These are phyloP conservation scores for Campodea augens DNA, from an alignment of 1,140 invertebrate species.

Conservation along the genomic window DNA sequence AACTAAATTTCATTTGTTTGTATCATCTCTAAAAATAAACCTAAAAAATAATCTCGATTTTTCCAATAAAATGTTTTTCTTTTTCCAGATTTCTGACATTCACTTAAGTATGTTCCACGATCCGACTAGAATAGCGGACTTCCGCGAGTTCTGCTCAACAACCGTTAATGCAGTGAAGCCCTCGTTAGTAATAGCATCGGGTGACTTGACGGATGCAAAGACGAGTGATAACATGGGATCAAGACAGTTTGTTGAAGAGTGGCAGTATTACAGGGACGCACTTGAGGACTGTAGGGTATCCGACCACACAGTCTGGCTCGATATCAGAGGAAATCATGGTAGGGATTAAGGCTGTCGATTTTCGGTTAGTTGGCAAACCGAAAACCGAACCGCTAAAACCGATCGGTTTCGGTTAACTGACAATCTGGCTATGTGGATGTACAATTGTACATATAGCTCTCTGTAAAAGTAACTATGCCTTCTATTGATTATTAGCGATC, in stretches of 20 bases:
- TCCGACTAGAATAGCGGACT: slow-evolving; percentile 45
- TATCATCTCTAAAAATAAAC: too few relatives aligned
- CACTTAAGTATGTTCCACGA: slow-evolving; percentile 76
- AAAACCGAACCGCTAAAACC: too few relatives aligned
- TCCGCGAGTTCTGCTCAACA: slow-evolving; percentile 57
- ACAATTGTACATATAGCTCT: too few relatives aligned
- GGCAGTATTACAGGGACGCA: slow-evolving; percentile 55
- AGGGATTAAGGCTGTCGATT: too few relatives aligned
- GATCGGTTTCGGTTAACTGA: too few relatives aligned
- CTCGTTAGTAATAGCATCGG: slow-evolving; percentile 56
- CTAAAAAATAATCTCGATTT: too few relatives aligned
- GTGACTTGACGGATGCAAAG: slow-evolving; percentile 82
- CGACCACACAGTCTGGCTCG: slow-evolving; percentile 61
- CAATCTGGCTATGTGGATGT: too few relatives aligned
- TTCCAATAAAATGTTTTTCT: too few relatives aligned
- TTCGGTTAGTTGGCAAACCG: too few relatives aligned
- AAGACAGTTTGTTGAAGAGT: slow-evolving; percentile 62
- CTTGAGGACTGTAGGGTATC: slow-evolving; percentile 44
- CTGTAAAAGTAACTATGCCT: too few relatives aligned
- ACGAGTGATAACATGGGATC: slow-evolving; percentile 56
- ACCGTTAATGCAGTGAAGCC: slow-evolving; percentile 58
- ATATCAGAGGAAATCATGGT: slow-evolving; percentile 92
- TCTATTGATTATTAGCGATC: too few relatives aligned
- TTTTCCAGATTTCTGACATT: slow-evolving; percentile 37
- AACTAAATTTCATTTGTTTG: too few relatives aligned